Evolutionary conservation across 2,797 vertebrate genomes (phyloP), one percentile per base, ranked within the genome.

Genomic region (Apodemus agrarius): DNA sequence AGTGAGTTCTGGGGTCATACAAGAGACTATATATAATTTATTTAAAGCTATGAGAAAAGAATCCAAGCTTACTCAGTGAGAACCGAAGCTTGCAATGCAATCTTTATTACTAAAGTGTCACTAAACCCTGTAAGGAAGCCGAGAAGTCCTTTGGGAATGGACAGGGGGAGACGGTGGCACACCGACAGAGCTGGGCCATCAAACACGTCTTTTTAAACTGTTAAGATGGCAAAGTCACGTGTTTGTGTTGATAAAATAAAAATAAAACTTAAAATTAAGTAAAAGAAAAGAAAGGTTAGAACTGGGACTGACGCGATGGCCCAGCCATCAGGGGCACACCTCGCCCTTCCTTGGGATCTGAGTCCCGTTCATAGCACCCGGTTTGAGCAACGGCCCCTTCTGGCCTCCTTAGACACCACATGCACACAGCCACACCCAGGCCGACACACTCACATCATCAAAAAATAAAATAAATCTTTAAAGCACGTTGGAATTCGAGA

Each of bases 381-480:
- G 63, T 63, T 67, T n/a, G 31, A 43, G 29, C 29, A 67, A 34
- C 1, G 12, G 29, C 82, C 29, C 22, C 43, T 67, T 85, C 61
- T 49, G 61, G 83, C 1, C 11, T 67, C 49, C 61, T 34, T 34
- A 67, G 61, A 17, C 29, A 85, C 40, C 17, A 31, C 4, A 21
- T 21, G 29, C 4, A 46, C 43, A 49, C 9, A 49, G 19, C 31
- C 43, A 49, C 16, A 34, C 83, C 29, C 31, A 34, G 3, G 22
- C 31, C 34, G 49, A 67, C 43, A 24, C 16, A 84, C 22, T n/a
- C 83, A n/a, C 19, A 24, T 85, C 79, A 61, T 65, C 17, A n/a
- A 61, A 95, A 94, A 91, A 37, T 81, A 61, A 93, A 72, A 43
- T 12, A 19, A 63, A 75, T 46, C 22, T 43, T 34, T 43, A 95